These are phyloP conservation scores for Trachemys scripta DNA, from an alignment of 2,113 vertebrate species.

Conservation along the genomic window DNA sequence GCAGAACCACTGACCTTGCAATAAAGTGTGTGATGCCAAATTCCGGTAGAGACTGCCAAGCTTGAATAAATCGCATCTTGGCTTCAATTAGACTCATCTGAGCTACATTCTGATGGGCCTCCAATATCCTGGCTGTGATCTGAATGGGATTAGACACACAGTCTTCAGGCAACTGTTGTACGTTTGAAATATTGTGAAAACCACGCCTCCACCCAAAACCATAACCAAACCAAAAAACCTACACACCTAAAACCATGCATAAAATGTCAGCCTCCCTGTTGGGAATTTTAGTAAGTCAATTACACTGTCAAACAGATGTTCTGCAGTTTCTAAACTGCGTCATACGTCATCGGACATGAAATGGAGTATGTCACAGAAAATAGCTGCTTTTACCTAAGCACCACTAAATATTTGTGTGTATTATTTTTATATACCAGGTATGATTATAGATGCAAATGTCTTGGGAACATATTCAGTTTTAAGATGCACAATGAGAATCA, in stretches of 20 bases:
- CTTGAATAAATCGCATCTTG: constrained; percentile 98
- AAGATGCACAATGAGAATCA: background rate
- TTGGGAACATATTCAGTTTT: background rate
- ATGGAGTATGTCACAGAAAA: background rate
- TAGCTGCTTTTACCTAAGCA: background rate
- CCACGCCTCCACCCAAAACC: background rate
- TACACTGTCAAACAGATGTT: background rate
- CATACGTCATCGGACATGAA: background rate
- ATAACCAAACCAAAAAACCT: background rate
- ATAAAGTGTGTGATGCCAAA: constrained; percentile 99
- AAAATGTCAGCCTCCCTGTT: rapidly evolving
- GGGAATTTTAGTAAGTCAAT: background rate
- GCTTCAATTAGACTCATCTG: constrained; percentile 99
- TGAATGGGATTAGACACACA: constrained; percentile 70
- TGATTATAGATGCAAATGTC: background rate
- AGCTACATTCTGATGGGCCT: constrained; percentile 98
- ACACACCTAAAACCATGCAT: background rate
- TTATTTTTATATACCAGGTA: background rate
- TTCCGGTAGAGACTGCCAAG: constrained; percentile 97
- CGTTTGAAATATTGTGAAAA: background rate
- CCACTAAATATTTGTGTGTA: background rate
- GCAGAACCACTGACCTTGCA: constrained; percentile 84
- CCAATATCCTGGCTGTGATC: constrained; percentile 96
- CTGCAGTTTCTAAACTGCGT: background rate
- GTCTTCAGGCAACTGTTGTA: background rate